A percentile compares a stretch with the other conserved stretches of the same genome.
These are phyloP conservation scores for Hemaris fuciformis DNA, from an alignment of 2,888 invertebrate genomes.

Conservation along the genomic window DNA sequence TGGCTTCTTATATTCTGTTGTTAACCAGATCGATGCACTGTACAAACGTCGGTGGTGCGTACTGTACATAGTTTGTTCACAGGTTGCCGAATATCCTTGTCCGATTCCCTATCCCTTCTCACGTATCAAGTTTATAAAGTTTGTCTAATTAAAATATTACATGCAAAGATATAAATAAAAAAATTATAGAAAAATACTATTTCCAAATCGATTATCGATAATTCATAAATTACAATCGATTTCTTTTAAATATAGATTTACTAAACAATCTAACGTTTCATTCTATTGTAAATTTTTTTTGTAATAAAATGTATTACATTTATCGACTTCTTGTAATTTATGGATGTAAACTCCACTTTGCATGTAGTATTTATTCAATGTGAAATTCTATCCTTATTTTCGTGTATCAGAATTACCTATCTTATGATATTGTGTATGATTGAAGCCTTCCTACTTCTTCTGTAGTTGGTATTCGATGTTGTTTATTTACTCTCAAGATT, in stretches of 20 bases:
- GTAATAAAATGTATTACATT: background rate
- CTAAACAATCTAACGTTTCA: too few relatives aligned
- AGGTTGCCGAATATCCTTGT: conserved; percentile 58
- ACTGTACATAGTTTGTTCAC: conserved; percentile 53
- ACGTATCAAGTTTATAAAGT: conserved; percentile 2
- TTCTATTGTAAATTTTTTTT: background rate
- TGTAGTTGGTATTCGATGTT: conserved; percentile 43
- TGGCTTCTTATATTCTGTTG: conserved; percentile 14
- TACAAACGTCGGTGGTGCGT: conserved; percentile 33
- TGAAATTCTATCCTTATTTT: background rate
- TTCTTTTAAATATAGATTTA: too few relatives aligned
- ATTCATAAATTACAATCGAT: background rate
- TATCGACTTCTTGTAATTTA: background rate
- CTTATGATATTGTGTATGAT: background rate
- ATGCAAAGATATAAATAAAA: background rate
- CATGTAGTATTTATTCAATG: conserved; percentile 2
- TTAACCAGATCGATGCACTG: conserved; percentile 14
- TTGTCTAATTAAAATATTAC: background rate
- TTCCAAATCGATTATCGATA: background rate
- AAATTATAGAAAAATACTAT: background rate
- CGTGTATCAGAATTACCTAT: background rate
- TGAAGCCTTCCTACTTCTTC: conserved; percentile 7
- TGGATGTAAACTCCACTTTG: background rate
- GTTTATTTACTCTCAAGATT: conserved; percentile 44
- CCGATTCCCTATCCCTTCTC: conserved; percentile 32